Evolutionary conservation across 2,888 invertebrate species (phyloP), one percentile per base, ranked within the genome.

Genomic region (Orthosia cruda): DNA sequence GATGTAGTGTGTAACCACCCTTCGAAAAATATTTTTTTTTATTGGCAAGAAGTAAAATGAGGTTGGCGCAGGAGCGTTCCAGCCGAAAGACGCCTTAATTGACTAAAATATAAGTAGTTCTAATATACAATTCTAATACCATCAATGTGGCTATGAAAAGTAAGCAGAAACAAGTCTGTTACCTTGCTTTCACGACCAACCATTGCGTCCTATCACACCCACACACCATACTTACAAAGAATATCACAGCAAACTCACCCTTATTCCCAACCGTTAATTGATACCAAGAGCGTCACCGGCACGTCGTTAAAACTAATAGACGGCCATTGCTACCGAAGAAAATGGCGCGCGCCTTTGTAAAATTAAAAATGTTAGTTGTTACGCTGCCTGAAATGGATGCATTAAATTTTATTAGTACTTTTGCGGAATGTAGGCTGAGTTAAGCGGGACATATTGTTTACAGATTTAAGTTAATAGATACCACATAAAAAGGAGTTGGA

Each of bases 271-370:
- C 62, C 52, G 65, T 79, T 84, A 85, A 87, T 87, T 85, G 82
- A 85, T 87, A 78, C 77, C 54, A 49, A 61, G 66, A 72, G 55
- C 74, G 80, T 73, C 85, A 77, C 80, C 74, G 65, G 75, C 63
- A 71, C 61, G 66, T 79, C 72, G 54, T 87, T 87, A 80, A 82
- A 84, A 80, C 79, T 87, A 84, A 87, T 87, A 66, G 54, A 76
- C 13, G 13, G 16, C 75, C 74, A 64, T 79, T 77, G 55, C 58
- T 45, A 18, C 54, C 32, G 40, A 72, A 74, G 84, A 75, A 74
- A 85, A 23, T 63, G 81, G 64, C 23, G 49, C 40, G 18, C n/a
- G 80, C 72, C 79, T 77, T 80, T 74, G 73, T 77, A 73, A 73
- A 83, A 77, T 85, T 74, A 85, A 85, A 85, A 83, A 85, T 74